A percentile compares a stretch with the other conserved stretches of the same genome.
Conservation (phyloP, 2,888 invertebrate genomes). For the Trachelus troglodyta region DNA sequence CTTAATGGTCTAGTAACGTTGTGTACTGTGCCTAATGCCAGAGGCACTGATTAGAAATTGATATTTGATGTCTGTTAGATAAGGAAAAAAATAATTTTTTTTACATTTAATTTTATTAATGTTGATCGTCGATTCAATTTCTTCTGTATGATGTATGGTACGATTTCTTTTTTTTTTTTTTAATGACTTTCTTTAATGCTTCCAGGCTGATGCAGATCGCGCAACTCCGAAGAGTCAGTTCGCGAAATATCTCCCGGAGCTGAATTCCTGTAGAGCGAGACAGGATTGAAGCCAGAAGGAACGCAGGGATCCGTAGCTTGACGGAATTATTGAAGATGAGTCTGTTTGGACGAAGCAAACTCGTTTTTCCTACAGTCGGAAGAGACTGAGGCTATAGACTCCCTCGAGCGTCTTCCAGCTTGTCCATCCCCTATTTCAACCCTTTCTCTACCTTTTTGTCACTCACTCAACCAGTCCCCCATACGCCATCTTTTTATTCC, state of each 20-base stretch:
- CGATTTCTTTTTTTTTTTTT: too few relatives aligned
- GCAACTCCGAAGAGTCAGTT: not conserved
- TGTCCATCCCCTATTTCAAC: not conserved
- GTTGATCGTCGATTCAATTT: too few relatives aligned
- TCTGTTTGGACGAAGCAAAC: slow-evolving; percentile 31
- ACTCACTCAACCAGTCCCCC: not conserved
- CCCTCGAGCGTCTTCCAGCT: slow-evolving; percentile 34
- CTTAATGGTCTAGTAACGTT: not conserved
- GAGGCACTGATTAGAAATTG: not conserved
- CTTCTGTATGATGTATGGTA: too few relatives aligned
- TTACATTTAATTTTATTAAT: too few relatives aligned
- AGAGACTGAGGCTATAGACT: slow-evolving; percentile 25
- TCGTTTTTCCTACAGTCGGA: slow-evolving; percentile 21
- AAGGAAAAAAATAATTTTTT: too few relatives aligned
- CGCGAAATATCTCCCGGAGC: not conserved
- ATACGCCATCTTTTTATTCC: not conserved
- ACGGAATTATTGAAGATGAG: not conserved
- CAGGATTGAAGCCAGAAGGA: slow-evolving; percentile 4
- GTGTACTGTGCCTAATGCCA: not conserved
- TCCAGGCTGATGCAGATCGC: not conserved
- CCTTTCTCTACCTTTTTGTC: not conserved
- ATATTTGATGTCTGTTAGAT: not conserved
- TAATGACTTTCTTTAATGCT: not conserved
- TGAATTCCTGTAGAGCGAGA: not conserved
- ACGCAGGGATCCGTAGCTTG: not conserved